Percentiles rank a stretch among this genome's conserved stretches.
Evolutionary conservation across 2,113 vertebrate genomes (phyloP).

Genomic region (Burhinus oedicnemus): DNA sequence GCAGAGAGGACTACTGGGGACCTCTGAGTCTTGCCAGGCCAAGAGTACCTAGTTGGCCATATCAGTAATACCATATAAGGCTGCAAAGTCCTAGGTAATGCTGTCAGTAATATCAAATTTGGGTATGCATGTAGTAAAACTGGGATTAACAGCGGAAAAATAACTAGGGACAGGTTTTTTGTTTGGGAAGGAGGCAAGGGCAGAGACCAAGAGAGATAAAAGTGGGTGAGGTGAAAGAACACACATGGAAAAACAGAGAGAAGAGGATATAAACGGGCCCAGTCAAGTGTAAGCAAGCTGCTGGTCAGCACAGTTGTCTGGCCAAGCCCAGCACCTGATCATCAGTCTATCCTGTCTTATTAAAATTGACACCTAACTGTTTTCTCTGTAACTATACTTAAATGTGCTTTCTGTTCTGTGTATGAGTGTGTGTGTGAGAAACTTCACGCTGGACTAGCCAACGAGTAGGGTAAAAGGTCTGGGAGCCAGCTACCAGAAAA

Average conservation of each 20-base stretch:
- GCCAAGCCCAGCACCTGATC: not conserved
- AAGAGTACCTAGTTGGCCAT: not conserved
- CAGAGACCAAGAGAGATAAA: not conserved
- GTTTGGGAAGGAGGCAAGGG: not conserved
- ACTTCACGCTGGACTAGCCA: not conserved
- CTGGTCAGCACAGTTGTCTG: not conserved
- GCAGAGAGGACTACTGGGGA: not conserved
- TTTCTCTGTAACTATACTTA: not conserved
- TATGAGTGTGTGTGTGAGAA: not conserved
- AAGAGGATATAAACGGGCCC: not conserved
- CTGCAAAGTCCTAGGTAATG: not conserved
- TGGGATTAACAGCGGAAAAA: not conserved
- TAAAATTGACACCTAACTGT: not conserved
- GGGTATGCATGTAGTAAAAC: not conserved
- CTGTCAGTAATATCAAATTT: not conserved
- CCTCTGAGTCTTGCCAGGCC: not conserved
- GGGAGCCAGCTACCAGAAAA: not conserved
- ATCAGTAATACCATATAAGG: not conserved
- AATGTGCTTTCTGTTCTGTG: not conserved
- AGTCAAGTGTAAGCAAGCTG: not conserved
- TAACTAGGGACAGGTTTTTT: not conserved
- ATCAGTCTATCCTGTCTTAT: not conserved
- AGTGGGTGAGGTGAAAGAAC: accelerated
- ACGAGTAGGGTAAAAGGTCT: not conserved
- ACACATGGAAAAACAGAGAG: not conserved